These are phyloP conservation scores for Neodon shergylaensis DNA, from an alignment of 2,113 vertebrate genomes.

Conservation along the genomic window DNA sequence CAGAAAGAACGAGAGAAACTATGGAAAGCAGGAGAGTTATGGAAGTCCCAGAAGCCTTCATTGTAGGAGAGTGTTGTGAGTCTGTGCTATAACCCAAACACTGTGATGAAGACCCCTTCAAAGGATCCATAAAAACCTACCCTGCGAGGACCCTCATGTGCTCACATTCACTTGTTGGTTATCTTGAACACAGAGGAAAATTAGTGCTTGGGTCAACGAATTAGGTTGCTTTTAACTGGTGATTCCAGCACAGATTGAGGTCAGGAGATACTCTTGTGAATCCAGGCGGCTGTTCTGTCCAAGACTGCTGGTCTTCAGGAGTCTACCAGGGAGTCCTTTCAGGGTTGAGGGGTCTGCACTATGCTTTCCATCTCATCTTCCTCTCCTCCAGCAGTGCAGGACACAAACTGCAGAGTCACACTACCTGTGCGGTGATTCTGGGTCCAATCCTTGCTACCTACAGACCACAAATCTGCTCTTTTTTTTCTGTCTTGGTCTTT, in stretches of 20 bases:
- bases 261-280: background rate
- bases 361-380: accelerated
- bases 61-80: too few relatives aligned
- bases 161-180: background rate
- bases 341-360: accelerated
- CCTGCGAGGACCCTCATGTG: background rate
- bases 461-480: background rate
- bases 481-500: background rate
- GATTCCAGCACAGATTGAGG: background rate
- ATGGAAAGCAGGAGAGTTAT: background rate
- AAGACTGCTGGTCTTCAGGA: accelerated
- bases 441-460: background rate
- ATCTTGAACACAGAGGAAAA: background rate
- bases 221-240: background rate
- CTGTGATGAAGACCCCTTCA: background rate
- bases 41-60: background rate
- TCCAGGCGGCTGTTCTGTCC: background rate
- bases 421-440: background rate
- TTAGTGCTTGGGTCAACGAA: background rate
- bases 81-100: background rate
- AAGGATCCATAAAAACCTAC: background rate
- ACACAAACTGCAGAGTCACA: too few relatives aligned
- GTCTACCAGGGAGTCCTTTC: too few relatives aligned
- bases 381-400: background rate
- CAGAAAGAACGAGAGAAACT: background rate